Percentiles rank a stretch among this genome's conserved stretches.
Conservation (phyloP, 2,888 invertebrate genomes). For the Halictus quadricinctus region DNA sequence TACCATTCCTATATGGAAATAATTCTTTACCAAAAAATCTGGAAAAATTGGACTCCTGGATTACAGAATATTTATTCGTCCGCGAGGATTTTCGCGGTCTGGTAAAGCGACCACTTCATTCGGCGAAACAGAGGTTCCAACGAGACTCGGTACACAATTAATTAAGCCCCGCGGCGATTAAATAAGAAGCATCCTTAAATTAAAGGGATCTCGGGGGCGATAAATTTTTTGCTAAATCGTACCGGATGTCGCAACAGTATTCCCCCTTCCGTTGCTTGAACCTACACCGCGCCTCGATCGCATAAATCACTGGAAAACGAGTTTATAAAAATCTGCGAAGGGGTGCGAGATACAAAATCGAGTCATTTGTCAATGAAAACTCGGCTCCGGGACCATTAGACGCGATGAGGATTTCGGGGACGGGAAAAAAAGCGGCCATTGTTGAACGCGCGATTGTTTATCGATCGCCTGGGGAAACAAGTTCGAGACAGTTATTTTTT, state of each 20-base stretch:
- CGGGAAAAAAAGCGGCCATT: background rate
- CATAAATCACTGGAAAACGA: background rate
- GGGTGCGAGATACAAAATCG: background rate
- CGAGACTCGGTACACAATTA: conserved; percentile 7
- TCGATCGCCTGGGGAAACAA: conserved; percentile 1
- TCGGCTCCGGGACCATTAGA: background rate
- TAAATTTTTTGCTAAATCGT: background rate
- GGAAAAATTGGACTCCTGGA: background rate
- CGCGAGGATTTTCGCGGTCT: background rate
- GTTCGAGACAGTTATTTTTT: background rate
- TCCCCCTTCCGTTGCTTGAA: background rate
- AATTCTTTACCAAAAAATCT: background rate
- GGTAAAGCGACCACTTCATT: background rate
- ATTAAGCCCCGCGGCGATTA: conserved; percentile 32
- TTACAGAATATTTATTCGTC: background rate
- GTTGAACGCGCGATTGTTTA: conserved; percentile 22
- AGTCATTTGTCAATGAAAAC: background rate
- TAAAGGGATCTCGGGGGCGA: conserved; percentile 4
- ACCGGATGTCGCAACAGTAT: background rate
- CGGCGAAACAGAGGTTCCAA: background rate
- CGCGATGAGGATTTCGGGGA: background rate
- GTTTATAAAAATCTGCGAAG: background rate
- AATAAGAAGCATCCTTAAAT: conserved; percentile 38
- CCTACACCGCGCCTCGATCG: background rate
- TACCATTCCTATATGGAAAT: background rate